Evolutionary conservation across 1,140 invertebrate genomes (phyloP).

Genomic region (Galendromus occidentalis): DNA sequence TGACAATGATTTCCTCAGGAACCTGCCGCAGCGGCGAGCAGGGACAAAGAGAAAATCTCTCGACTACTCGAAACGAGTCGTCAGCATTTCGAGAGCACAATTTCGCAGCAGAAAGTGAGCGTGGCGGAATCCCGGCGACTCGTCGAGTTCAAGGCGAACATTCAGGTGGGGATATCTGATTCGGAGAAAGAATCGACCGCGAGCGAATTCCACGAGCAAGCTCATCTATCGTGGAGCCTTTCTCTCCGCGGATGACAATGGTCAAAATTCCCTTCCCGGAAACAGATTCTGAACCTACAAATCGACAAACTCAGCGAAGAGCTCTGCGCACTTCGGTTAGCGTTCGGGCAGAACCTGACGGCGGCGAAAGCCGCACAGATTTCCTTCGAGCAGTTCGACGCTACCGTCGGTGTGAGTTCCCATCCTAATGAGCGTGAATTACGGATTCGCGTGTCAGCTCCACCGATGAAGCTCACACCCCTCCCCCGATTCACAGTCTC

Average conservation of each 20-base stretch:
- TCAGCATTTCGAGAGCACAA: slow-evolving; percentile 37
- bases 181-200: no score
- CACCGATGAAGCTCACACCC: slow-evolving; percentile 3
- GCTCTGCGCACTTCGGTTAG: slow-evolving; percentile 38
- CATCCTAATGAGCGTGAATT: no score
- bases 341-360: slow-evolving; percentile 48
- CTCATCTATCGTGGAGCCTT: no score
- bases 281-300: slow-evolving; percentile 33
- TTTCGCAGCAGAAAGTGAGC: slow-evolving; percentile 36
- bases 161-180: slow-evolving; percentile 31
- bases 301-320: slow-evolving; percentile 44
- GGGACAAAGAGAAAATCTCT: slow-evolving; percentile 47
- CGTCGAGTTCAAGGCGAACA: slow-evolving; percentile 46
- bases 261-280: slow-evolving; percentile 15
- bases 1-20: slow-evolving; percentile 34
- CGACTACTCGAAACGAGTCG: slow-evolving; percentile 33
- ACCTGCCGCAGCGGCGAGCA: slow-evolving; percentile 39
- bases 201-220: no score
- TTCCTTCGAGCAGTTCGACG: slow-evolving; percentile 9
- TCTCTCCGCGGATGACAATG: no score
- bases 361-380: slow-evolving; percentile 30
- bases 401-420: neutral
- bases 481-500: slow-evolving; percentile 31
- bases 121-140: slow-evolving; percentile 43
- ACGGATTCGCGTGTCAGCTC: slow-evolving; percentile 29